A percentile compares a stretch with the other conserved stretches of the same genome.
Evolutionary conservation across 2,797 vertebrate genomes (phyloP).

Genomic region (Rhinella marina): DNA sequence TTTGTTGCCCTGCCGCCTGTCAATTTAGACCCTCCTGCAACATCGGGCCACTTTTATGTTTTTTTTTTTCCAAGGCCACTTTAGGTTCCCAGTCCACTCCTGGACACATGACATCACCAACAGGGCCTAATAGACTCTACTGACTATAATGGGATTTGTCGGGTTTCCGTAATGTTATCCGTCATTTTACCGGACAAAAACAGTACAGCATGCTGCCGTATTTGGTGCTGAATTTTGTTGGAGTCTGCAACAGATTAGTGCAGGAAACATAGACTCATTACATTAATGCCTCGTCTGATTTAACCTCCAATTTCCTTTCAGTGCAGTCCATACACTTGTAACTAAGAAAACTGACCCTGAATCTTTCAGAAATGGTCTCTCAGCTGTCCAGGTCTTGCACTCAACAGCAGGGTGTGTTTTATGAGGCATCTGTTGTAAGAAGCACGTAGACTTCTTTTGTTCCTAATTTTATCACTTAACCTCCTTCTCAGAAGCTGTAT

Average conservation of each 20-base stretch:
- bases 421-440: neutral
- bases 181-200: no score
- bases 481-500: neutral
- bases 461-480: neutral
- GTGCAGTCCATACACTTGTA: neutral
- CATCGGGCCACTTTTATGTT: no score
- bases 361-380: neutral
- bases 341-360: neutral
- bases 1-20: no score
- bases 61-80: no score
- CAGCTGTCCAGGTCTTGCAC: conserved; percentile 17
- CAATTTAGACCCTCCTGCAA: no score
- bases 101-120: no score
- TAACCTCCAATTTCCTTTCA: neutral
- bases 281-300: neutral
- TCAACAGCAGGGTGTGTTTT: neutral
- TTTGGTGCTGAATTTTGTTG: no score
- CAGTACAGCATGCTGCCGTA: no score
- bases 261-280: neutral
- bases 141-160: no score
- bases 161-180: no score
- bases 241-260: neutral
- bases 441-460: neutral
- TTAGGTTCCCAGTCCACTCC: no score
- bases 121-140: no score